Conservation (phyloP, 1,140 invertebrate genomes). For the Zophobas morio region DNA sequence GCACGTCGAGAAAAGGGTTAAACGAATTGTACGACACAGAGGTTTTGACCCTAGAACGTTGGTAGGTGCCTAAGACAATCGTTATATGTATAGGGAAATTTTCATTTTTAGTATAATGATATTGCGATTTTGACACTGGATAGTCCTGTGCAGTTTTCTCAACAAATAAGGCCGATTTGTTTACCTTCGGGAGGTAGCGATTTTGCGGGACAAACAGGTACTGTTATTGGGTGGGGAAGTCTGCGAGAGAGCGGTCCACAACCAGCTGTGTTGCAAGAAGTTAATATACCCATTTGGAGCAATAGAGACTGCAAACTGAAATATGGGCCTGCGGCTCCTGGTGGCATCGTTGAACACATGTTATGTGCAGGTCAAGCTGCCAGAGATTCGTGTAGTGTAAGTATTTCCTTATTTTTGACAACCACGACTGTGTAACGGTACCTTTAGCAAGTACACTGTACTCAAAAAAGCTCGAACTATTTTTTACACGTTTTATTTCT, state of each 20-base stretch:
- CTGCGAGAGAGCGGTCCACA: constrained; percentile 86
- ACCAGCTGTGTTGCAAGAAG: constrained; percentile 85
- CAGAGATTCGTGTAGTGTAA: constrained; percentile 90
- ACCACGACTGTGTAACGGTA: background rate
- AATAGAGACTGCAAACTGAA: constrained; percentile 84
- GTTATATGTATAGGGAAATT: constrained; percentile 6
- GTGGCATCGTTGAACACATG: constrained; percentile 90
- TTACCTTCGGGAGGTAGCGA: constrained; percentile 75
- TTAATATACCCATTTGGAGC: constrained; percentile 87
- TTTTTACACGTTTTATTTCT: background rate
- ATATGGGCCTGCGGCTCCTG: constrained; percentile 88
- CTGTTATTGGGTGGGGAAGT: constrained; percentile 90
- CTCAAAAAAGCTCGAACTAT: too few relatives aligned
- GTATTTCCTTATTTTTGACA: background rate
- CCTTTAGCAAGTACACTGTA: too few relatives aligned
- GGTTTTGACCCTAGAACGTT: constrained; percentile 87
- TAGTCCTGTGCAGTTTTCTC: constrained; percentile 81
- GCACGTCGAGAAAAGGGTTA: constrained; percentile 83
- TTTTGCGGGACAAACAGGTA: constrained; percentile 80
- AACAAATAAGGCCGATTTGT: constrained; percentile 86
- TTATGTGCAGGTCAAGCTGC: constrained; percentile 86
- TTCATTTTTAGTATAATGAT: constrained; percentile 82
- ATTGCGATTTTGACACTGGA: constrained; percentile 88
- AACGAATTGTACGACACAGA: constrained; percentile 85
- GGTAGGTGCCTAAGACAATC: constrained; percentile 68